Base-by-base conservation (phyloP, 23 tunicate genomes). In the Clavelina lepadiformis region DNA sequence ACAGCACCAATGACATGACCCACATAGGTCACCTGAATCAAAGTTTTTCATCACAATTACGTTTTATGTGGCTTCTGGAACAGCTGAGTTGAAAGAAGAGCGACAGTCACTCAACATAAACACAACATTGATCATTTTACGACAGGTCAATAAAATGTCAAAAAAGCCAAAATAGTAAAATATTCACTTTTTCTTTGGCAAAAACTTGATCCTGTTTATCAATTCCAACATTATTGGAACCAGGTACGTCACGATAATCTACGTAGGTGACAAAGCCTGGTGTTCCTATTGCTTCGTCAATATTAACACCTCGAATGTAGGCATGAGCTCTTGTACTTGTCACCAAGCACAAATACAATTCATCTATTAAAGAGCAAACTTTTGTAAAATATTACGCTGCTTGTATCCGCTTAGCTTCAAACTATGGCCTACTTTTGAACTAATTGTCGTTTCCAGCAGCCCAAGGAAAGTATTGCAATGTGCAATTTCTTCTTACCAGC, bases 1-100 rank as follows among this genome's bases (percentile, higher is more conserved):
- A 93, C 77, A 5, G 78, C 88, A 2, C 94, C 98, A 33, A 93
- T 84, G 35, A 79, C 82, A 30, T 93, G 95, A 26, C 98, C 98
- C 38, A 79, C 71, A 34, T 74, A 67, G 0, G 95, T 79, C 1
- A 85, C 97, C 97, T 89, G 24, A 31, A 29, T 30, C 33, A 65
- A 19, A 15, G n/a, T n/a, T n/a, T n/a, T n/a, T n/a, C n/a, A n/a
- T n/a, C n/a, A n/a, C n/a, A n/a, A n/a, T n/a, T n/a, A n/a, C n/a
- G n/a, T n/a, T n/a, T n/a, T n/a, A n/a, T n/a, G n/a, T n/a, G n/a
- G n/a, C n/a, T n/a, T n/a, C n/a, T n/a, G n/a, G n/a, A n/a, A n/a
- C n/a, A n/a, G n/a, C n/a, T n/a, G n/a, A n/a, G n/a, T n/a, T n/a
- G n/a, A n/a, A n/a, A n/a, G n/a, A n/a, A n/a, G n/a, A n/a, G n/a